phyloP scores from a whole-genome alignment of 2,113 vertebrate genomes.

The Forbesichthys papilliferus region DNA sequence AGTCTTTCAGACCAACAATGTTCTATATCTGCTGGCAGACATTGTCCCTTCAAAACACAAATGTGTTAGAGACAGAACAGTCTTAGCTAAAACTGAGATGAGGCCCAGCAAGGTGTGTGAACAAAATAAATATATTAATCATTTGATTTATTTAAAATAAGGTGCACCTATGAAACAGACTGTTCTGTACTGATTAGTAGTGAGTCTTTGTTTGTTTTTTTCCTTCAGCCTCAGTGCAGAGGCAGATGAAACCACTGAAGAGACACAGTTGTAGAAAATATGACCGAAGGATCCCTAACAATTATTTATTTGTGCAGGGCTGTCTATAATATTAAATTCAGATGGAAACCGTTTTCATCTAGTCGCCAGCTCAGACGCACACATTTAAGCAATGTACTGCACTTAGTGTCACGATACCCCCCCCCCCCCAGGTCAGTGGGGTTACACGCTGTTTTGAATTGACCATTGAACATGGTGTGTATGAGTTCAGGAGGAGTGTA shows the following conservation, averaged over 20 bases:
- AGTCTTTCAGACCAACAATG: conserved; percentile 33
- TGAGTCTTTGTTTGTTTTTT: conserved; percentile 53
- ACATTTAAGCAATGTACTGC: conserved; percentile 16
- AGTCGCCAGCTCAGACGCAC: conserved; percentile 30
- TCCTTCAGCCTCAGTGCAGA: conserved; percentile 11
- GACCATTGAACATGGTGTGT: conserved; percentile 53
- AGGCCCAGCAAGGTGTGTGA: too few species aligned
- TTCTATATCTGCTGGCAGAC: conserved; percentile 51
- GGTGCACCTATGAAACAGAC: conserved; percentile 36
- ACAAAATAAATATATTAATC: too few species aligned
- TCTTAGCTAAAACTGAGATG: background rate
- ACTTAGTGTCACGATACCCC: conserved; percentile 37
- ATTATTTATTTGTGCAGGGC: conserved; percentile 48
- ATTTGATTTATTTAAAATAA: too few species aligned
- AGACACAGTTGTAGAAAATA: conserved; percentile 58
- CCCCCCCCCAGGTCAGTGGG: conserved; percentile 42
- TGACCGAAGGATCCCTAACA: conserved; percentile 64
- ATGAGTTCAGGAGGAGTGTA: conserved; percentile 46
- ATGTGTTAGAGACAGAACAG: conserved; percentile 27
- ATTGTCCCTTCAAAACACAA: conserved; percentile 49
- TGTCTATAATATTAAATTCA: conserved; percentile 42
- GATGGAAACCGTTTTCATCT: conserved; percentile 36
- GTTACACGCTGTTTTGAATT: background rate
- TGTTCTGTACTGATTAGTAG: conserved; percentile 51
- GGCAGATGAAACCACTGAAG: conserved; percentile 45